Percentiles rank a stretch among this genome's conserved stretches.
These are phyloP conservation scores for Luperina testacea DNA, from an alignment of 2,888 invertebrate species.

Conservation along the genomic window DNA sequence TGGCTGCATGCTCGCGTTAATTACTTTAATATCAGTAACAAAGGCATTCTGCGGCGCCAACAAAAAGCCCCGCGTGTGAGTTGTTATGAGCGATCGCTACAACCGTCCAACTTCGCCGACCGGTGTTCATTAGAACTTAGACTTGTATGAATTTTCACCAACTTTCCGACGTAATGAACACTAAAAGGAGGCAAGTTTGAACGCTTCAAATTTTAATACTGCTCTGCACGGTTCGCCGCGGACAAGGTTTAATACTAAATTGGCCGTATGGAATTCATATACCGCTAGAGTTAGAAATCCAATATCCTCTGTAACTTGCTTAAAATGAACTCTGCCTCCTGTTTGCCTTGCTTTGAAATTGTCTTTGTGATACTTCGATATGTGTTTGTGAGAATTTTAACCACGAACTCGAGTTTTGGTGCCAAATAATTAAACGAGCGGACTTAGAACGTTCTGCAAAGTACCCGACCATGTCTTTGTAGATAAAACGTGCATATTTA, in stretches of 20 bases:
- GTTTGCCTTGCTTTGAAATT: slow-evolving; percentile 84
- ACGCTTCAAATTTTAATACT: slow-evolving; percentile 89
- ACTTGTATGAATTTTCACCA: slow-evolving; percentile 88
- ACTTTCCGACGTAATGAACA: slow-evolving; percentile 89
- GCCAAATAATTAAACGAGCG: slow-evolving; percentile 37
- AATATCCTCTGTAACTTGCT: slow-evolving; percentile 85
- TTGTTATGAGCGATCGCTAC: slow-evolving; percentile 76
- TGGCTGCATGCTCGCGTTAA: slow-evolving; percentile 53
- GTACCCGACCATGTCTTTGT: slow-evolving; percentile 17
- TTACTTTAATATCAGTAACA: slow-evolving; percentile 68
- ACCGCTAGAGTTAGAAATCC: slow-evolving; percentile 84
- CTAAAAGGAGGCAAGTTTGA: slow-evolving; percentile 89
- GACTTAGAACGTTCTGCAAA: slow-evolving; percentile 22
- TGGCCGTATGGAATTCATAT: slow-evolving; percentile 81
- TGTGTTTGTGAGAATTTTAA: slow-evolving; percentile 53
- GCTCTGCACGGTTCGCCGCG: slow-evolving; percentile 74
- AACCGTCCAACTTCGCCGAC: slow-evolving; percentile 81
- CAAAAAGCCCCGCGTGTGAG: slow-evolving; percentile 73
- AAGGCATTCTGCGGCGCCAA: slow-evolving; percentile 70
- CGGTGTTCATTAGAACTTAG: slow-evolving; percentile 89
- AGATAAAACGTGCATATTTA: slow-evolving; percentile 22
- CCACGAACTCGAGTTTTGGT: slow-evolving; percentile 43
- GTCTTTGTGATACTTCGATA: slow-evolving; percentile 71
- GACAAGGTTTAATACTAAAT: slow-evolving; percentile 81
- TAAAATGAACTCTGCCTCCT: slow-evolving; percentile 77